phyloP scores from a whole-genome alignment of 2,113 vertebrate genomes.

The Sinocyclocheilus rhinocerous region DNA sequence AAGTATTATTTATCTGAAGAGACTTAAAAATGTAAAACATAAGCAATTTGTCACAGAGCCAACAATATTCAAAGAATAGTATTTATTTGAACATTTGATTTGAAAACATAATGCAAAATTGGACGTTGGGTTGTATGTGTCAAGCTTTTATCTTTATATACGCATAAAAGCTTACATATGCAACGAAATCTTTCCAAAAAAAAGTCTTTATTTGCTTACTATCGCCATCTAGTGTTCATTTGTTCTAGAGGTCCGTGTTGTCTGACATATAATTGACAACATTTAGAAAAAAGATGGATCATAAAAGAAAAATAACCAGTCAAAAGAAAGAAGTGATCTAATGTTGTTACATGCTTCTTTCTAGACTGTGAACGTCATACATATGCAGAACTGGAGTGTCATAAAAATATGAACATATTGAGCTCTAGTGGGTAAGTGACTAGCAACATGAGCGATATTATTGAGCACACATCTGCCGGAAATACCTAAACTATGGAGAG shows the following conservation, averaged over 20 bases:
- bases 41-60: neutral
- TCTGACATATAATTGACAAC: neutral
- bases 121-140: neutral
- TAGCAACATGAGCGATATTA: neutral
- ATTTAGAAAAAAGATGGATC: no score
- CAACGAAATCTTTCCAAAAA: neutral
- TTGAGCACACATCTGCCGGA: neutral
- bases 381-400: conserved; percentile 35
- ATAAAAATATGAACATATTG: conserved; percentile 65
- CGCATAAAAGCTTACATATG: no score
- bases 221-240: conserved; percentile 69
- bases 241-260: neutral
- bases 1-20: neutral
- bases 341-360: neutral
- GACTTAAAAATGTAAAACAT: neutral
- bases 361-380: conserved; percentile 64
- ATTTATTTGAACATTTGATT: no score
- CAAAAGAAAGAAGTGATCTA: neutral
- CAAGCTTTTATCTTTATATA: neutral
- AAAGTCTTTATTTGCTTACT: conserved; percentile 43
- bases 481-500: neutral
- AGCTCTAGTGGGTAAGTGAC: conserved; percentile 67
- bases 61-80: neutral
- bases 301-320: no score
- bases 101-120: neutral